Conservation (phyloP, 1,140 invertebrate genomes). For the Alviniconcha marisindica region DNA sequence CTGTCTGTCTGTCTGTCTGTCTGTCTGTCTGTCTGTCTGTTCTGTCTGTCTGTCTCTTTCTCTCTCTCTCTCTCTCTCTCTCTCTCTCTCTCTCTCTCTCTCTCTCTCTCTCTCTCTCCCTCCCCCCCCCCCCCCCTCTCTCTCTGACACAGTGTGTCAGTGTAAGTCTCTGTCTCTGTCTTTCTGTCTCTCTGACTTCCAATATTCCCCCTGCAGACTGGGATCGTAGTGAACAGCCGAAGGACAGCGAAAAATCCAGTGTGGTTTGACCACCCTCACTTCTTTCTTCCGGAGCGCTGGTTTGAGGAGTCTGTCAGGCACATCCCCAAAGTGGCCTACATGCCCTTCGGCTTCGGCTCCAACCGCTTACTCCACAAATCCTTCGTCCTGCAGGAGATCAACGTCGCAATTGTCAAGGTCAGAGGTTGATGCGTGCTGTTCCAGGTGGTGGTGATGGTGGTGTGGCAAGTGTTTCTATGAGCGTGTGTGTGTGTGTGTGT, state of each 20-base stretch:
- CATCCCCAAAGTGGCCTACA: slow-evolving; percentile 75
- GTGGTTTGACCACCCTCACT: slow-evolving; percentile 85
- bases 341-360: slow-evolving; percentile 80
- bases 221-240: not conserved
- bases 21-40: not conserved
- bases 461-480: too few species aligned
- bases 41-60: not conserved
- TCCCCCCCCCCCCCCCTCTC: too few species aligned
- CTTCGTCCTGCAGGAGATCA: slow-evolving; percentile 45
- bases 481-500: not conserved
- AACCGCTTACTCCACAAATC: slow-evolving; percentile 79
- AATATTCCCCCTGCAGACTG: not conserved
- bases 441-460: too few species aligned
- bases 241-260: slow-evolving; percentile 44
- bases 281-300: slow-evolving; percentile 91
- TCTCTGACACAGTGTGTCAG: too few species aligned
- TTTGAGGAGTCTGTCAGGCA: slow-evolving; percentile 69
- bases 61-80: not conserved
- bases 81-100: not conserved
- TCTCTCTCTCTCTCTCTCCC: not conserved
- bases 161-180: not conserved
- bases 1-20: not conserved
- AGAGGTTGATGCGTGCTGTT: not conserved
- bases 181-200: not conserved
- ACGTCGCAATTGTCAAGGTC: slow-evolving; percentile 51